Evolutionary conservation across 2,113 vertebrate genomes (phyloP), one percentile per base, ranked within the genome.

Genomic region (Benitochromis conjunctus): DNA sequence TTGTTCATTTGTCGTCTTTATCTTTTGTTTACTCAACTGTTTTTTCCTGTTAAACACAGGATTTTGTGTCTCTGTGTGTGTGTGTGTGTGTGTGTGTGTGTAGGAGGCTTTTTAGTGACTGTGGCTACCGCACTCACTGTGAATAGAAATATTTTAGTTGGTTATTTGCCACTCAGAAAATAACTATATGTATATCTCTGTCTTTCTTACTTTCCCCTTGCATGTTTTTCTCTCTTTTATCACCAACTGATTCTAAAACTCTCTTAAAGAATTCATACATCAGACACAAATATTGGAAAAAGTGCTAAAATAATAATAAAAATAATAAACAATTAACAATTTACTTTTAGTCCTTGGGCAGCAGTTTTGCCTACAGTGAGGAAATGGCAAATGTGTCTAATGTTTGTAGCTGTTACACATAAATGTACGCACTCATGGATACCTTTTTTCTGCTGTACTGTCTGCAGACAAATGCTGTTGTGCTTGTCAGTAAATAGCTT

Each of bases 401-500:
- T 29, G 9, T 26, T 77, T 4, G 12, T 18, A 10, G n/a, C 21
- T 1, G 16, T 83, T 60, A 19, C 31, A 58, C 16, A 64, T 2
- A 6, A 29, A 51, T 18, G 66, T 16, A 60, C n/a, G 54, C 66
- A 62, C 80, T 38, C n/a, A 66, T 12, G n/a, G 24, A 71, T 51
- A 64, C 36, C 29, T 54, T 74, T 76, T 89, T 78, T 77, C 84
- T 83, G 77, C 79, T 51, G 56, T 24, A 78, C 82, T 74, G 80
- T 88, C 74, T 74, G 80, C 9, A 86, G 87, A 92, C 77, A 85
- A 87, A 86, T 86, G 62, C 29, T 57, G 74, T 13, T 69, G 31
- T 80, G 62, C 83, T 53, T 81, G 43, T 90, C 81, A 29, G 85
- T 89, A 88, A 92, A 92, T 89, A 88, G 88, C 93, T 92, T 1